phyloP scores from a whole-genome alignment of 2,113 vertebrate species.

The Lota lota region DNA sequence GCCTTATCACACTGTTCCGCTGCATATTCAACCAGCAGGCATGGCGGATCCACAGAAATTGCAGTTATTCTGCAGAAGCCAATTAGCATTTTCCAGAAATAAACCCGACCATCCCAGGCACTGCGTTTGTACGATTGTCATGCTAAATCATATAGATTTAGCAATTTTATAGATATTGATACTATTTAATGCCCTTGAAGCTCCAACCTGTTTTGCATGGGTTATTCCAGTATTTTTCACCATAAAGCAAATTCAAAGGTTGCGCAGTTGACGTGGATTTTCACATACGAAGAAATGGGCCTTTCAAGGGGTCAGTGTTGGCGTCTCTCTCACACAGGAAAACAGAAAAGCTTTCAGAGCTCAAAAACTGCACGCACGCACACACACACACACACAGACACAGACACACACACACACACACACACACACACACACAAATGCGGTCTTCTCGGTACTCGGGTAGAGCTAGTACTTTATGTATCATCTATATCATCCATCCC shows the following conservation, averaged over 20 bases:
- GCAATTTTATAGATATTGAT: neutral
- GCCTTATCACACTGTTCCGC: constrained; percentile 25
- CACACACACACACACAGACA: too few relatives aligned
- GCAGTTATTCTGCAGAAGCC: neutral
- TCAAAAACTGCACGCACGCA: neutral
- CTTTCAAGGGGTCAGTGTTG: neutral
- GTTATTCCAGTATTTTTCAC: neutral
- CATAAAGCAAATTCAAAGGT: neutral
- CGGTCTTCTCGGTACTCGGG: neutral
- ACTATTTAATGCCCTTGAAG: neutral
- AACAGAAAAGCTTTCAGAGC: neutral
- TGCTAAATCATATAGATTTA: neutral
- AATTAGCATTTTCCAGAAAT: neutral
- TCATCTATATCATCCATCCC: neutral
- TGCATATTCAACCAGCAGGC: neutral
- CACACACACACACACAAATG: neutral
- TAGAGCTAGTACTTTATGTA: neutral
- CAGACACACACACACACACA: neutral
- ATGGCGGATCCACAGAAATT: neutral
- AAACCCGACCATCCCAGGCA: neutral
- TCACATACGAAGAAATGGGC: neutral
- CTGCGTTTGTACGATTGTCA: too few relatives aligned
- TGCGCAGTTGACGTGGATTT: neutral
- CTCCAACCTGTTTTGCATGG: neutral
- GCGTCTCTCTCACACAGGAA: neutral